Evolutionary conservation across 2,888 invertebrate species (phyloP).

Genomic region (Scelioninae gen. 2): DNA sequence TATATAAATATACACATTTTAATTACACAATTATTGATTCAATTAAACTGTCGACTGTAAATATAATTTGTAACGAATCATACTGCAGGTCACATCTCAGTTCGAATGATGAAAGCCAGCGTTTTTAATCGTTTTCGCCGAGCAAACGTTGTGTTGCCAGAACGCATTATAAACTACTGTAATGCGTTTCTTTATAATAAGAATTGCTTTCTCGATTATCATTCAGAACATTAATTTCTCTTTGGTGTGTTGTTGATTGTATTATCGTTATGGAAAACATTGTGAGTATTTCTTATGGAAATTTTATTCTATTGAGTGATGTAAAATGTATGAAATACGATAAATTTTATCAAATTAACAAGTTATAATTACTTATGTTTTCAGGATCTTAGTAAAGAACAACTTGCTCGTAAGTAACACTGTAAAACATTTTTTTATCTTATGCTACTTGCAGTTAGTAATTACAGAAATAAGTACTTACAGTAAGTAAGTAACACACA

Average conservation of each 20-base stretch:
- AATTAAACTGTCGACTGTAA: no score
- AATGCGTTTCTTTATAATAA: slow-evolving; percentile 32
- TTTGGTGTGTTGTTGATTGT: slow-evolving; percentile 4
- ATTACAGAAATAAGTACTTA: no score
- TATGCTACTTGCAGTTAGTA: no score
- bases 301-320: not conserved
- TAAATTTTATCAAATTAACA: no score
- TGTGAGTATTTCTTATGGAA: slow-evolving; percentile 6
- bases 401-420: slow-evolving; percentile 26
- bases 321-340: not conserved
- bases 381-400: slow-evolving; percentile 30
- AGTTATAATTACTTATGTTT: not conserved
- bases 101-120: slow-evolving; percentile 27
- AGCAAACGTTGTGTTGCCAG: slow-evolving; percentile 9
- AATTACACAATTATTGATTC: no score
- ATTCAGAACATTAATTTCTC: slow-evolving; percentile 11
- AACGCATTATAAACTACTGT: slow-evolving; percentile 26
- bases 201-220: slow-evolving; percentile 11
- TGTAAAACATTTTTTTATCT: no score
- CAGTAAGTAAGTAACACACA: no score
- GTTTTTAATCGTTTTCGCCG: slow-evolving; percentile 17
- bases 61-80: no score
- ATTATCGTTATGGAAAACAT: slow-evolving; percentile 19
- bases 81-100: no score
- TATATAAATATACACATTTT: no score